These are phyloP conservation scores for Noctua fimbriata DNA, from an alignment of 2,888 invertebrate genomes.

Conservation along the genomic window DNA sequence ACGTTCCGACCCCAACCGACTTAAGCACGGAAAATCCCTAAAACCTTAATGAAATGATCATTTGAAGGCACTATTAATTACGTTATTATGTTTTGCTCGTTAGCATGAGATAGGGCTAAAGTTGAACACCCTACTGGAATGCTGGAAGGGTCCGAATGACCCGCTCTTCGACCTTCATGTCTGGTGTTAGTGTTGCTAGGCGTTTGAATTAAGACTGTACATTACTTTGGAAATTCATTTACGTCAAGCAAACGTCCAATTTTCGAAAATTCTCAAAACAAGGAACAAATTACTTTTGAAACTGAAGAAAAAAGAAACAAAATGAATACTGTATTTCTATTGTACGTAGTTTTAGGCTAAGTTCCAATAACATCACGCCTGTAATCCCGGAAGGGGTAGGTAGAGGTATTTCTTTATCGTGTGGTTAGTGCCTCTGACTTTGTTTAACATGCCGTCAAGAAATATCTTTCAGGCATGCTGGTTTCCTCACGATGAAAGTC, in stretches of 20 bases:
- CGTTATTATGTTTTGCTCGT: conserved; percentile 58
- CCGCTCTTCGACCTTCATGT: conserved; percentile 58
- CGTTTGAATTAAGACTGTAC: not conserved
- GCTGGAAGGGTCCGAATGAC: conserved; percentile 54
- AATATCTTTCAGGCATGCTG: too few relatives aligned
- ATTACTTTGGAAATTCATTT: not conserved
- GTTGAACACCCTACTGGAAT: conserved; percentile 60
- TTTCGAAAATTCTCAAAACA: not conserved
- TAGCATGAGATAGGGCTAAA: conserved; percentile 43
- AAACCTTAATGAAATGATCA: conserved; percentile 35
- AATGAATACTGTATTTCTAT: not conserved
- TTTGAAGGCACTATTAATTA: conserved; percentile 51
- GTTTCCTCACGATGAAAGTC: too few relatives aligned
- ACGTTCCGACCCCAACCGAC: too few relatives aligned
- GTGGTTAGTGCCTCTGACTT: too few relatives aligned
- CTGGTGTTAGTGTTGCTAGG: conserved; percentile 32
- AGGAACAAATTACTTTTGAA: not conserved
- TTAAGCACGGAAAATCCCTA: conserved; percentile 1
- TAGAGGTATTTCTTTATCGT: too few relatives aligned
- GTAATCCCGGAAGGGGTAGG: too few relatives aligned
- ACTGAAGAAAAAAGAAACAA: not conserved
- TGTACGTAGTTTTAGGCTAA: too few relatives aligned
- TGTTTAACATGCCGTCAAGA: too few relatives aligned
- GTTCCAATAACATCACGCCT: too few relatives aligned
- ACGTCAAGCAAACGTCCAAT: not conserved